These are phyloP conservation scores for Anadara kagoshimensis DNA, from an alignment of 1,140 invertebrate genomes.

Conservation along the genomic window DNA sequence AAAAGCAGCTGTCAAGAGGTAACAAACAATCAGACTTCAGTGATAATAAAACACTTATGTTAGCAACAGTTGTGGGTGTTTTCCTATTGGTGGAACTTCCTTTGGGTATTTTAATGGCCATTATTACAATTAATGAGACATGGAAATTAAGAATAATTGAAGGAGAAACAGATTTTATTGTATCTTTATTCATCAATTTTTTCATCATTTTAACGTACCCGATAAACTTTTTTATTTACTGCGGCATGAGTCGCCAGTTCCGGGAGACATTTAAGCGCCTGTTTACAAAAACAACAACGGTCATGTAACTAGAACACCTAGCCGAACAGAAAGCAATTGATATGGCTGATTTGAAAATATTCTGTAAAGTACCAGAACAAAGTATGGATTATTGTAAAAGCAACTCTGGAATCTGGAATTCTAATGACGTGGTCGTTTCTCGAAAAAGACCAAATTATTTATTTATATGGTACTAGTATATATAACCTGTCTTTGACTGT, in stretches of 20 bases:
- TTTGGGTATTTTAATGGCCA: conserved; percentile 83
- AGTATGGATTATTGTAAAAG: no score
- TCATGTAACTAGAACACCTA: no score
- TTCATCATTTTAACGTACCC: conserved; percentile 94
- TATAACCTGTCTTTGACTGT: no score
- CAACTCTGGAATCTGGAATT: no score
- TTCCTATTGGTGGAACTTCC: conserved; percentile 94
- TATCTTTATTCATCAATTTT: conserved; percentile 83
- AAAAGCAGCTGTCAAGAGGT: conserved; percentile 87
- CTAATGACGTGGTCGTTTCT: no score
- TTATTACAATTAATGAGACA: conserved; percentile 86
- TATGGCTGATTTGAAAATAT: no score
- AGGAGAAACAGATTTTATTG: conserved; percentile 37
- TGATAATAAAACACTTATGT: conserved; percentile 94
- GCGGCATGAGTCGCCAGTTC: conserved; percentile 94
- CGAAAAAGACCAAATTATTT: no score
- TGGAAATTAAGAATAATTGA: conserved; percentile 71
- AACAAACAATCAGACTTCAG: conserved; percentile 90
- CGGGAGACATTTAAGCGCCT: no score
- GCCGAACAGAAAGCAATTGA: no score
- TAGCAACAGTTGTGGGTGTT: conserved; percentile 94
- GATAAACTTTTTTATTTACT: conserved; percentile 96
- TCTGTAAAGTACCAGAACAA: no score
- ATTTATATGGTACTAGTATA: no score
- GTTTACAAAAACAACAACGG: no score